Base-by-base conservation (phyloP, 64 coral and sea anemone genomes). In the Stylophora pistillata region DNA sequence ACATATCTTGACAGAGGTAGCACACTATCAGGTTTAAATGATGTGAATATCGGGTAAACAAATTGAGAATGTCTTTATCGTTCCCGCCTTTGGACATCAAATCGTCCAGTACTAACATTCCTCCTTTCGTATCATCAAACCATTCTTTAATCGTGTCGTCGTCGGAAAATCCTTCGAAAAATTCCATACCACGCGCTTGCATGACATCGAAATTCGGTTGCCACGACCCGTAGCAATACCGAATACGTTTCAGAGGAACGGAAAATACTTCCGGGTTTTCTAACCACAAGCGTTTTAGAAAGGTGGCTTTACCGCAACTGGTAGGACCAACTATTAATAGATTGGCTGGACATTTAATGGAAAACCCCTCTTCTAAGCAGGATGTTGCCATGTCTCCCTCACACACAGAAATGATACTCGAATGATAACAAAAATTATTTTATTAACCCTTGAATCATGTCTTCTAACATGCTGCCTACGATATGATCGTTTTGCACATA, bases 31-130 rank as follows among this genome's bases (percentile, higher is more conserved):
- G 57, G 2, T 88, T 88, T 5, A 68, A 53, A 32, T 93, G 91
- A 68, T 93, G 86, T 4, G 91, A 93, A 79, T 30, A 31, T 30
- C 84, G 82, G 9, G 87, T 94, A 14, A 94, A 89, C 11, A 86
- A 27, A 41, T 94, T 87, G 58, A 87, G 41, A 14, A 89, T 77
- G 0, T 17, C 34, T 78, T 94, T 74, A 71, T 94, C 87, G 13
- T 73, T 73, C 4, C 18, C 26, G 1, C 71, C 84, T 83, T 82
- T 41, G 0, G 57, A 72, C 78, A 85, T 94, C 6, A 89, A 21
- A 72, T 89, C 92, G 31, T 85, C 92, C 55, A 94, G 0, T 5
- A 94, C 73, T 30, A 78, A 72, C 1, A 85, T 56, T 14, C 86
- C 85, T 16, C 32, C 30, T 21, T 4, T 3, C 3, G 7, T 47